Evolutionary conservation across 2,888 invertebrate genomes (phyloP).

Genomic region (Macrosoma leucophasiata): DNA sequence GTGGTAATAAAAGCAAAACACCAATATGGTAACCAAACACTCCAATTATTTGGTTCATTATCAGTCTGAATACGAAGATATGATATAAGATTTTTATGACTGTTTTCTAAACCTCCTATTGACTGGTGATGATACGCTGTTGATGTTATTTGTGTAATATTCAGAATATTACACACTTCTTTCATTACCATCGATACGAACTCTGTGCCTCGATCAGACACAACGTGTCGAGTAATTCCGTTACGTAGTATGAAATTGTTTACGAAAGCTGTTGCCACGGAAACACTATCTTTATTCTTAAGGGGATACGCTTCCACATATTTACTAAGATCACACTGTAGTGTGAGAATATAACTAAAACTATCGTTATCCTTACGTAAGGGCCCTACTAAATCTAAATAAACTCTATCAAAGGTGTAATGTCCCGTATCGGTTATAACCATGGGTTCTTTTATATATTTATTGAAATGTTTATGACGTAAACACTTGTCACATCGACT

Average conservation of each 20-base stretch:
- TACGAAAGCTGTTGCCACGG: constrained; percentile 17
- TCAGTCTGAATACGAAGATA: constrained; percentile 19
- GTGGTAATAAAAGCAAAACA: constrained; percentile 17
- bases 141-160: constrained; percentile 21
- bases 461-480: constrained; percentile 16
- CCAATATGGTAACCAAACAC: constrained; percentile 17
- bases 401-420: constrained; percentile 23
- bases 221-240: constrained; percentile 19
- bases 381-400: constrained; percentile 25
- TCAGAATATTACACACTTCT: constrained; percentile 24
- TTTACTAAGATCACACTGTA: constrained; percentile 22
- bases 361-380: constrained; percentile 18
- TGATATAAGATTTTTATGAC: constrained; percentile 11
- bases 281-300: constrained; percentile 9
- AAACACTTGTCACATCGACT: constrained; percentile 19
- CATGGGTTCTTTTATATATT: constrained; percentile 17
- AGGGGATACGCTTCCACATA: constrained; percentile 21
- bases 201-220: constrained; percentile 19
- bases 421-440: constrained; percentile 20
- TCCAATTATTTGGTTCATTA: constrained; percentile 13
- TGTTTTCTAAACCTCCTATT: constrained; percentile 17
- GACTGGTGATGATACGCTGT: constrained; percentile 24
- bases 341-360: constrained; percentile 19
- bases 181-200: constrained; percentile 16
- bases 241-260: constrained; percentile 22